Evolutionary conservation across 2,888 invertebrate genomes (phyloP).

Genomic region (Sarcophaga rosellei): DNA sequence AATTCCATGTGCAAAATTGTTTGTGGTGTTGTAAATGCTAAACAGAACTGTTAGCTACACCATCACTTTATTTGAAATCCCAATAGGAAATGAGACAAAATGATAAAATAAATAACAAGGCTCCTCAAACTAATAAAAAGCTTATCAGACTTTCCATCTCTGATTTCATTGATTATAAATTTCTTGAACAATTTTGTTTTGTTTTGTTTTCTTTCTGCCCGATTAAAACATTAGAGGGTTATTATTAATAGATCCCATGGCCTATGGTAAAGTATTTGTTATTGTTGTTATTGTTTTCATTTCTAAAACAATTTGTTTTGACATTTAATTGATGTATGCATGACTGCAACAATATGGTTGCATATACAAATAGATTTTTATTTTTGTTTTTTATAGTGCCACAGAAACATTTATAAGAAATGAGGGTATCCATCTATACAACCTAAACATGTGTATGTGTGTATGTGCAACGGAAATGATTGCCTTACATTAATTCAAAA

Average conservation of each 20-base stretch:
- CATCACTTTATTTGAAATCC: too few relatives aligned
- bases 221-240: constrained; percentile 32
- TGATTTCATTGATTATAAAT: constrained; percentile 18
- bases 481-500: constrained; percentile 63
- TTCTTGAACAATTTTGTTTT: neutral
- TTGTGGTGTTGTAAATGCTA: too few relatives aligned
- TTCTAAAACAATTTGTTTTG: constrained; percentile 63
- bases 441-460: neutral
- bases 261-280: constrained; percentile 1
- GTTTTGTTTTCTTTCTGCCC: neutral
- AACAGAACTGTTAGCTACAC: too few relatives aligned
- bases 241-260: constrained; percentile 14
- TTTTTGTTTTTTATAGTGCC: neutral
- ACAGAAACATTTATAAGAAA: constrained; percentile 17
- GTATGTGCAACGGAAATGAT: constrained; percentile 60
- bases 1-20: too few relatives aligned
- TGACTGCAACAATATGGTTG: constrained; percentile 58
- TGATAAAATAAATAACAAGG: too few relatives aligned
- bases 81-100: too few relatives aligned
- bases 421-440: constrained; percentile 41
- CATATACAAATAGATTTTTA: constrained; percentile 3
- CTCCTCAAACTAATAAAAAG: too few relatives aligned
- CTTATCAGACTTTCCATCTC: neutral
- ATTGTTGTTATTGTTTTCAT: constrained; percentile 17
- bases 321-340: constrained; percentile 69